Percentiles rank a stretch among this genome's conserved stretches.
These are phyloP conservation scores for Heliothis subflexa DNA, from an alignment of 1,140 invertebrate species.

Conservation along the genomic window DNA sequence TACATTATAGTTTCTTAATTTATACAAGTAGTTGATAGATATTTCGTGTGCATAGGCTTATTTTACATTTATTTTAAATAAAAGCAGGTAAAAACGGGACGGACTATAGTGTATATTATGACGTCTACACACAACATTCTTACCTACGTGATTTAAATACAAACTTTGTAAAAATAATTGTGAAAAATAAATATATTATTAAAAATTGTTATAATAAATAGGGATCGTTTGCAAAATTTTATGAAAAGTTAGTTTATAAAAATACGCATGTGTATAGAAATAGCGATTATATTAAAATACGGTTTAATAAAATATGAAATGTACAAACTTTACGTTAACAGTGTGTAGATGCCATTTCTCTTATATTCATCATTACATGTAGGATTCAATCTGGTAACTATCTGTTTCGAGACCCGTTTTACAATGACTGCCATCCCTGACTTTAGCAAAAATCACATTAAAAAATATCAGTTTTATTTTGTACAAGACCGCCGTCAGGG, in stretches of 20 bases:
- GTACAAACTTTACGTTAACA: constrained; percentile 9
- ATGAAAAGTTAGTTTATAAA: constrained; percentile 29
- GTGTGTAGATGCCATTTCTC: constrained; percentile 56
- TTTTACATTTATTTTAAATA: constrained; percentile 50
- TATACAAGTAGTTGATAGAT: constrained; percentile 49
- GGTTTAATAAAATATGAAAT: constrained; percentile 15
- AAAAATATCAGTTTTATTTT: constrained; percentile 46
- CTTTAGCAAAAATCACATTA: constrained; percentile 19
- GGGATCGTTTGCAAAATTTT: not conserved
- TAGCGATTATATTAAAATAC: not conserved
- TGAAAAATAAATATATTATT: constrained; percentile 21
- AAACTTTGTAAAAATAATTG: constrained; percentile 8
- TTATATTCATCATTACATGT: constrained; percentile 63
- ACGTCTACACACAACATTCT: constrained; percentile 44
- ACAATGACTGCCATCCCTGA: constrained; percentile 65
- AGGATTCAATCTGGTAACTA: constrained; percentile 82
- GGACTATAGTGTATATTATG: constrained; percentile 61
- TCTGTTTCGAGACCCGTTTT: constrained; percentile 81
- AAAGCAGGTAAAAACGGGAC: constrained; percentile 63
- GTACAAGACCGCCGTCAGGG: constrained; percentile 44
- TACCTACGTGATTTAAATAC: not conserved
- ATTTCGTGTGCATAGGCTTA: constrained; percentile 51
- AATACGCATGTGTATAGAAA: constrained; percentile 23
- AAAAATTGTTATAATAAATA: constrained; percentile 4
- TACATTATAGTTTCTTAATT: constrained; percentile 4